Evolutionary conservation across 2,113 vertebrate genomes (phyloP), one percentile per base, ranked within the genome.

Genomic region (Anguilla rostrata): DNA sequence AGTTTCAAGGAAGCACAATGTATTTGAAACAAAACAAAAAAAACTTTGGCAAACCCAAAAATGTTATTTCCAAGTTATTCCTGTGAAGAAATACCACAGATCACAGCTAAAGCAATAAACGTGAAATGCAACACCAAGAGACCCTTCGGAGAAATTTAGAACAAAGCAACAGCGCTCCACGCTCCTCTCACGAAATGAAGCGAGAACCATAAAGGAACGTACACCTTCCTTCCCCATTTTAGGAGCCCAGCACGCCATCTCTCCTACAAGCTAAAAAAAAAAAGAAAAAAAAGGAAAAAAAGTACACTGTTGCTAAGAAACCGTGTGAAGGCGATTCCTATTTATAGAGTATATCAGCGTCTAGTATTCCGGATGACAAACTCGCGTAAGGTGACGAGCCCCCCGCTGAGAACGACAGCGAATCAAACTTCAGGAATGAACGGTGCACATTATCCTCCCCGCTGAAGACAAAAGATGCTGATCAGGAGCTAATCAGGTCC

Each of bases 271-370:
- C 75, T 80, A 34, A 43, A 75, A 75, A 81, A 53, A 46, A 75
- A 81, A 53, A n/a, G n/a, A 75, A 49, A 41, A 46, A 49, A 81
- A 53, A 75, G 34, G n/a, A 20, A 49, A 81, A 53, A 75, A 49
- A 29, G 34, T 46, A 60, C 29, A 40, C 53, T 39, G 84, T 85
- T 85, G 84, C 84, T 85, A 85, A 85, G 84, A 85, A 53, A 85
- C 84, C 8, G 78, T 12, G n/a, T 22, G 43, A n/a, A 81, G 78
- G 46, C 49, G 22, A 80, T 49, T 41, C 78, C 84, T 85, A 85
- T 85, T 85, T 85, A 85, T 85, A 85, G 84, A 85, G 49, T 26
- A 60, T 81, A 60, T 81, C 34, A 63, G 20, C 26, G 49, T 78
- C 78, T n/a, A 49, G 75, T 39, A 81, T 85, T 85, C 78, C 49